These are phyloP conservation scores for Dusona sp. DNA, from an alignment of 2,888 invertebrate species.

Conservation along the genomic window DNA sequence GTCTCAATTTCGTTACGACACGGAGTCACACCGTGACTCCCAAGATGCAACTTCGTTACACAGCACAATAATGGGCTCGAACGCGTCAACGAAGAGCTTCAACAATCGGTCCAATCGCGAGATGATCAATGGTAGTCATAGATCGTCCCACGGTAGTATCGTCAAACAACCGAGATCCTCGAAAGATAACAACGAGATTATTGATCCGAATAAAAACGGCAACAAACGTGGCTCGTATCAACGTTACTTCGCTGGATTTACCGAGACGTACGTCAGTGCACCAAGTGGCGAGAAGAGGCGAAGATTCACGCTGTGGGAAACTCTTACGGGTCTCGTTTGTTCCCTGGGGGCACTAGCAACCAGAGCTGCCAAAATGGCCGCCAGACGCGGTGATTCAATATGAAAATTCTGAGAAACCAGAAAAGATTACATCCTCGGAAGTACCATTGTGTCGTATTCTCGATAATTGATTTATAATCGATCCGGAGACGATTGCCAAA, in stretches of 20 bases:
- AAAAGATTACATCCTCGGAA: background rate
- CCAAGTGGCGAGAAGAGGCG: conserved; percentile 74
- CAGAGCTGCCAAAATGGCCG: conserved; percentile 83
- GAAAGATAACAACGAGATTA: conserved; percentile 21
- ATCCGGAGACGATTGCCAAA: background rate
- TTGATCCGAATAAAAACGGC: conserved; percentile 29
- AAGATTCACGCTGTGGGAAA: conserved; percentile 83
- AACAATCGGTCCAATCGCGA: conserved; percentile 15
- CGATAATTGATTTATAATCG: background rate
- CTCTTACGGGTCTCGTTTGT: conserved; percentile 84
- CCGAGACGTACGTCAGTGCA: conserved; percentile 47
- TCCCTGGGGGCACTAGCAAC: conserved; percentile 84
- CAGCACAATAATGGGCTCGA: conserved; percentile 46
- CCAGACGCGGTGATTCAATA: conserved; percentile 79
- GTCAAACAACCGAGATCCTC: conserved; percentile 67
- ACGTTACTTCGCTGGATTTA: conserved; percentile 53
- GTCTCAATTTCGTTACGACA: conserved; percentile 73
- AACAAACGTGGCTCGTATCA: conserved; percentile 43
- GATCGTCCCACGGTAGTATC: conserved; percentile 55
- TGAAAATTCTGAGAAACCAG: background rate
- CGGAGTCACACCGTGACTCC: conserved; percentile 61
- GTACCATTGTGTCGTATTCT: background rate
- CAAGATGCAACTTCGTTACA: conserved; percentile 59
- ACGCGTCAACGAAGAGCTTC: conserved; percentile 67
- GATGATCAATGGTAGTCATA: conserved; percentile 6